Conservation (phyloP, 92 coral and sea anemone genomes). For the Palythoa grandiflora region DNA sequence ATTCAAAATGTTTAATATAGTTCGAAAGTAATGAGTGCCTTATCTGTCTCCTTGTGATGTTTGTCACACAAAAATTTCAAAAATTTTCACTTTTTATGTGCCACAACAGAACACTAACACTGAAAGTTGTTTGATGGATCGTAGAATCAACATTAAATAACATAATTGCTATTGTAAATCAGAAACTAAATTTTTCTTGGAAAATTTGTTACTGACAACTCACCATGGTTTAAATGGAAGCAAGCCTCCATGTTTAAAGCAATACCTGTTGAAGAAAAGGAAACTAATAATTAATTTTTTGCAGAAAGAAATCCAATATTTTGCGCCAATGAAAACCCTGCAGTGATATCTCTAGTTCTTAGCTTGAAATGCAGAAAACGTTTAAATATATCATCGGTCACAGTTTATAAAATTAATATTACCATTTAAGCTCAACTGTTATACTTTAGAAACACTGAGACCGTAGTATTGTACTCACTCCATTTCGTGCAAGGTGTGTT, state of each 20-base stretch:
- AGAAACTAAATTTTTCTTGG: not conserved
- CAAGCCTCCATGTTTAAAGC: constrained; percentile 79
- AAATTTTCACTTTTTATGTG: no score
- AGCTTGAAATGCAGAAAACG: not conserved
- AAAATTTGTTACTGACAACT: not conserved
- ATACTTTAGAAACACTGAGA: not conserved
- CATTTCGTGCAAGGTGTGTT: constrained; percentile 60
- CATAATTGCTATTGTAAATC: no score
- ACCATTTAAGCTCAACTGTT: no score
- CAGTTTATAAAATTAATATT: no score
- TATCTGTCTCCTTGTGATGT: no score
- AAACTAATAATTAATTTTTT: not conserved
- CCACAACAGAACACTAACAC: no score
- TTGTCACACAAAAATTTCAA: no score
- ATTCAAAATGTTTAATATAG: no score
- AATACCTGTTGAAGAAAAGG: constrained; percentile 60
- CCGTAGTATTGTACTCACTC: constrained; percentile 55
- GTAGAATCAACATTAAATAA: no score
- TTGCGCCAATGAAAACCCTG: not conserved
- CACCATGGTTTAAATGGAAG: constrained; percentile 62
- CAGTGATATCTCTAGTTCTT: not conserved
- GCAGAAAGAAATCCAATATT: not conserved
- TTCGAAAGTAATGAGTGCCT: no score
- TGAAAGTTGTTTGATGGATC: no score
- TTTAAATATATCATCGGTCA: no score